Conservation (phyloP, 2,797 vertebrate genomes). For the Setipinna tenuifilis region DNA sequence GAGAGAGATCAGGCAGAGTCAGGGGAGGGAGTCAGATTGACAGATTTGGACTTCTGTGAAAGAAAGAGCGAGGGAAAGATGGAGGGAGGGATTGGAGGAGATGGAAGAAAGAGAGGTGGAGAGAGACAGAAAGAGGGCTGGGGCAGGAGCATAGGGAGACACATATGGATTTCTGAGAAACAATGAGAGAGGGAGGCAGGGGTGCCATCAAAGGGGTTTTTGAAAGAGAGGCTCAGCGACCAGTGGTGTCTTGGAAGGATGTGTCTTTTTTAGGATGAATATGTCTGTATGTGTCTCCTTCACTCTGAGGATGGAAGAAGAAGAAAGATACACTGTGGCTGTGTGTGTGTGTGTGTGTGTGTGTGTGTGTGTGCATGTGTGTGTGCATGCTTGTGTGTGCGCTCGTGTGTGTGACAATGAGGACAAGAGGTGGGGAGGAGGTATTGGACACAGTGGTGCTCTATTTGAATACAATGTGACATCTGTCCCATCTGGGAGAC, state of each 20-base stretch:
- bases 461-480: conserved; percentile 12
- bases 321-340: not conserved
- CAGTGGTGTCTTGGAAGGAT: not conserved
- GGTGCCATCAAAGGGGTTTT: not conserved
- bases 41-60: not conserved
- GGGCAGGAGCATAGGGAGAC: no score
- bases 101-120: no score
- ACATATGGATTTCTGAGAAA: not conserved
- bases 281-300: not conserved
- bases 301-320: not conserved
- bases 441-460: not conserved
- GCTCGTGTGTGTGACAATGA: not conserved
- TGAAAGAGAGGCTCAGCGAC: not conserved
- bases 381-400: not conserved
- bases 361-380: conserved; percentile 1
- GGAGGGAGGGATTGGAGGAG: no score
- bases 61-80: not conserved
- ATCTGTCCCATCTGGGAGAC: not conserved
- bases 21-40: not conserved
- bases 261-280: not conserved
- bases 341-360: conserved; percentile 29
- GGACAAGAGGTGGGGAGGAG: not conserved
- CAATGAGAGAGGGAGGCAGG: not conserved
- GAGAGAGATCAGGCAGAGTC: not conserved
- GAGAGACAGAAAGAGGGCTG: no score